These are phyloP conservation scores for Malurus leucopterus DNA, from an alignment of 2,797 vertebrate genomes.

Conservation along the genomic window DNA sequence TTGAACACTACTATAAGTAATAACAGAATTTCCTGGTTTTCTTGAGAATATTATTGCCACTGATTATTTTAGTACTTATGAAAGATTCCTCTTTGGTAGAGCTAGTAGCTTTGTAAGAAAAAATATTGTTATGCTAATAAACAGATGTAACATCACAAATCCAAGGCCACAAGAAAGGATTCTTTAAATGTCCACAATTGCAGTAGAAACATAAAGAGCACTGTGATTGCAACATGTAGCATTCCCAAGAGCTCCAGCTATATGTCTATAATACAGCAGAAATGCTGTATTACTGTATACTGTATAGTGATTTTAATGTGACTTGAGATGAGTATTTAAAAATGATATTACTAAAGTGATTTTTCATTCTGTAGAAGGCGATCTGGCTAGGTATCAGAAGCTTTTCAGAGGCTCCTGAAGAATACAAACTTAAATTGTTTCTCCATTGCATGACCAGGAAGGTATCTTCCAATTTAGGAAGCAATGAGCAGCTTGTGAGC, in stretches of 20 bases:
- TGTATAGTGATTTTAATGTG: not conserved
- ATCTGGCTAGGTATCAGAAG: not conserved
- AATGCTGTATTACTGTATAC: not conserved
- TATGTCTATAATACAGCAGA: not conserved
- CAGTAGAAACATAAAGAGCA: not conserved
- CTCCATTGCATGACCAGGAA: fast-evolving
- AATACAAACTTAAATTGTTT: not conserved
- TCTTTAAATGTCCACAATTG: not conserved
- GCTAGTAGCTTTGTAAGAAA: not conserved
- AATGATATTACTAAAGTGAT: not conserved
- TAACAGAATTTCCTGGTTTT: not conserved
- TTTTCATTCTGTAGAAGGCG: not conserved
- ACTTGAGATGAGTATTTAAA: not conserved
- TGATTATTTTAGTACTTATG: not conserved
- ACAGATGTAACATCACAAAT: not conserved
- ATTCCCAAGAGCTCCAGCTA: not conserved
- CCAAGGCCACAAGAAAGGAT: not conserved
- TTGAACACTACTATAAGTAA: not conserved
- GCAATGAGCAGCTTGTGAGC: not conserved
- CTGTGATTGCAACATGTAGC: not conserved
- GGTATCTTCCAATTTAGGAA: not conserved
- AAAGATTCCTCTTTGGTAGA: not conserved
- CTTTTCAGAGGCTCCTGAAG: not conserved
- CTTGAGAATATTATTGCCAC: not conserved
- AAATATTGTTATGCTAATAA: not conserved